A percentile compares a stretch with the other conserved stretches of the same genome.
Evolutionary conservation across 2,113 vertebrate species (phyloP).

Genomic region (Chascanopsetta lugubris): DNA sequence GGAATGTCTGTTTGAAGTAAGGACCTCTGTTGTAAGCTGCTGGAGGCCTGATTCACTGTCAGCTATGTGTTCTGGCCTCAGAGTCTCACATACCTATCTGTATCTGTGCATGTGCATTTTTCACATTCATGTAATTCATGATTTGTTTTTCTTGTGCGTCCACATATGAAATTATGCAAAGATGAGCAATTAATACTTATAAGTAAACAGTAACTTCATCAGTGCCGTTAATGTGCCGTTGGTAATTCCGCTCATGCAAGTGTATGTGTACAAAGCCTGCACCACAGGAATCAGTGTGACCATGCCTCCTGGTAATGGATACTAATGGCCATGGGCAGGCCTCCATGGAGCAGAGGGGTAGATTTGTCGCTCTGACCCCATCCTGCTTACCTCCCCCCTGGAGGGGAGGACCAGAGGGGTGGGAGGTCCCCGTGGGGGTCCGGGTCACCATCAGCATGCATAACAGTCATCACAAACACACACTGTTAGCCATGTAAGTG

Average conservation of each 20-base stretch:
- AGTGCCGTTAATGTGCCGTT: neutral
- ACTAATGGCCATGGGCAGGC: constrained; percentile 74
- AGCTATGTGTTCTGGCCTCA: constrained; percentile 22
- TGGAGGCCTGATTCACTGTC: constrained; percentile 57
- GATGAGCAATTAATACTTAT: neutral
- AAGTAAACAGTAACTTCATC: neutral
- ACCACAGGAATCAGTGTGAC: constrained; percentile 21
- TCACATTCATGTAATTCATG: neutral
- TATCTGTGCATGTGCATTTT: neutral
- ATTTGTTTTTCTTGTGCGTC: neutral
- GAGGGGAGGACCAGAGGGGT: constrained; percentile 48
- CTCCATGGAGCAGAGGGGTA: constrained; percentile 63
- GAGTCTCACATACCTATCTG: neutral
- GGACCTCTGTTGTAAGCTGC: constrained; percentile 56
- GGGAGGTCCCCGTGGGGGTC: constrained; percentile 56
- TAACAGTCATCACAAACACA: constrained; percentile 69
- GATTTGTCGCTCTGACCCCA: constrained; percentile 68
- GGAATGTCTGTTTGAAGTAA: constrained; percentile 69
- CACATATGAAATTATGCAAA: neutral
- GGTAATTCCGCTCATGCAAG: constrained; percentile 5
- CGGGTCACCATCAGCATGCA: constrained; percentile 74
- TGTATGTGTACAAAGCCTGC: neutral
- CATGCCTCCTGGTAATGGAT: constrained; percentile 71
- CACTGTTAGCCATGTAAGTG: constrained; percentile 39
- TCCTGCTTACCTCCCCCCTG: constrained; percentile 66